Base-by-base conservation (phyloP, 2,888 invertebrate genomes). In the Quadroppia sp. region DNA sequence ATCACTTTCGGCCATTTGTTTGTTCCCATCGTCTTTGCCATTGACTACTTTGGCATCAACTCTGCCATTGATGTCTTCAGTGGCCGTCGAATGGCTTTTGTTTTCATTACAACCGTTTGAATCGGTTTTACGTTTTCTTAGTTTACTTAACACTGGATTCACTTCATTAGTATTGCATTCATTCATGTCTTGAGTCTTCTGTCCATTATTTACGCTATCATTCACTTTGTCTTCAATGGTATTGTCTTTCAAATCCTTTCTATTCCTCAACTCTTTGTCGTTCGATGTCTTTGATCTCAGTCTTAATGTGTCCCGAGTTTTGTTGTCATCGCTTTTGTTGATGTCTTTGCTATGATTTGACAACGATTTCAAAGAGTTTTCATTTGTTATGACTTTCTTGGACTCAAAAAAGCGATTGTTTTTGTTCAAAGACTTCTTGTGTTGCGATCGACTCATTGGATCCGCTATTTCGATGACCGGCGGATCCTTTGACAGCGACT, bases 121-220 rank as follows among this genome's bases (percentile, higher is more conserved):
- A 13, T 30, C 30, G 15, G 11, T 56, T 56, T 56, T 56, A 30
- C 56, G 56, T 56, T 56, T 56, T 56, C 56, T 20, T 56, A 56
- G 17, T 56, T 56, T 56, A 56, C 30, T 56, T 28, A 30, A 56
- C 13, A 56, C 28, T 56, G 56, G 28, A 56, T 56, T 56, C 15
- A 15, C 17, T 13, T 56, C 15, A 23, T 48, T 11, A 50, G 50
- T 50, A 56, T 30, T 56, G 13, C 28, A 13, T 1, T 56, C 9
- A 15, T n/a, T 23, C 20, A 11, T 11, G 30, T 56, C 30, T 56
- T 56, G 1, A 28, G 28, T 6, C 13, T 28, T 28, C 2, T 13
- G 15, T 28, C 2, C 56, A 15, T 15, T 2, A 28, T 3, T 30
- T 4, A 17, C 25, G 2, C 28, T 17, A 28, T 28, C 28, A 15